Percentiles rank a stretch among this genome's conserved stretches.
Evolutionary conservation across 1,140 invertebrate genomes (phyloP).

Genomic region (Propsilocerus akamusi): DNA sequence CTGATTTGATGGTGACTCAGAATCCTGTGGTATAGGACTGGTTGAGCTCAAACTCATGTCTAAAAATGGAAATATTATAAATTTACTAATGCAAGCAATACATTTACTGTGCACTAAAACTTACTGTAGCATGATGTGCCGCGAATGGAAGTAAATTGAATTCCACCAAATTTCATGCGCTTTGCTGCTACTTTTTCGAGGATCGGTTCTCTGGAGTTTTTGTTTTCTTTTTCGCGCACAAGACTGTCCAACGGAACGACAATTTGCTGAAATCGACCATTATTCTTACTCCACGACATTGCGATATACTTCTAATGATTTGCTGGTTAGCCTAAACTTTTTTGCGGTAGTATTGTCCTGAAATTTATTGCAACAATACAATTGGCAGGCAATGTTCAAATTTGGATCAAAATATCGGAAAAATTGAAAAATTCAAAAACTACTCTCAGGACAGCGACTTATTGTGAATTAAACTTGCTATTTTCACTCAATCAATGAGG

Average conservation of each 20-base stretch:
- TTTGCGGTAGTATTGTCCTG: no score
- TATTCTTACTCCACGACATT: no score
- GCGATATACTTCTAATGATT: no score
- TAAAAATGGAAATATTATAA: constrained; percentile 7
- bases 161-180: constrained; percentile 84
- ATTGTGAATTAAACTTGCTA: no score
- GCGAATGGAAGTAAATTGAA: constrained; percentile 77
- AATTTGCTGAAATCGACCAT: constrained; percentile 10
- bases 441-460: no score
- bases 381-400: no score
- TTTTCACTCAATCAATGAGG: no score
- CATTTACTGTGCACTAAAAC: constrained; percentile 8
- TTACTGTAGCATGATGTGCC: constrained; percentile 56
- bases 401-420: no score
- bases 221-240: constrained; percentile 61
- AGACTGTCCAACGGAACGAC: constrained; percentile 36
- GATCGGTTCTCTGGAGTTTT: constrained; percentile 60
- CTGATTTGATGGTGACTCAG: constrained; percentile 30
- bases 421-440: no score
- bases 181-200: constrained; percentile 65
- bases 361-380: no score
- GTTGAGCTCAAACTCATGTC: constrained; percentile 3
- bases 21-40: constrained; percentile 35
- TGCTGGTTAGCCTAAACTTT: no score
- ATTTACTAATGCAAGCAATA: neutral